Conservation (phyloP, 1,140 invertebrate genomes). For the Drosophila ironensis region DNA sequence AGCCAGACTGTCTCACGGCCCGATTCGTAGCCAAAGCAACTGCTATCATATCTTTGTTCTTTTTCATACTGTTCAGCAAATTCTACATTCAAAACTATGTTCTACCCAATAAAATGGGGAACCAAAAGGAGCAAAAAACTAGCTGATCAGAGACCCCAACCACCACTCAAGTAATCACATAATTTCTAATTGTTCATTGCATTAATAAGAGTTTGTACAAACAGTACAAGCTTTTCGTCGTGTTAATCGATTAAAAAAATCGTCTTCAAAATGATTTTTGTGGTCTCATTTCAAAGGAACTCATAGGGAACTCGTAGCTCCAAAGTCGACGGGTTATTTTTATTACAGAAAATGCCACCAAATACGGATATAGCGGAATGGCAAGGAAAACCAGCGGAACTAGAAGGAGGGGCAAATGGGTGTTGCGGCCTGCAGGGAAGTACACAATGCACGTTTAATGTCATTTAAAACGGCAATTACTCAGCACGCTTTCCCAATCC, state of each 20-base stretch:
- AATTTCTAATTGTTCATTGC: not conserved
- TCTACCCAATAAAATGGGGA: not conserved
- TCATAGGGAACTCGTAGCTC: no score
- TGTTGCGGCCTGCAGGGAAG: not conserved
- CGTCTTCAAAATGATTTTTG: not conserved
- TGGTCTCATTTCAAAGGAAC: no score
- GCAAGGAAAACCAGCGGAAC: not conserved
- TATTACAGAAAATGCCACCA: not conserved
- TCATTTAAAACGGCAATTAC: slow-evolving; percentile 78
- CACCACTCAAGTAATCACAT: no score
- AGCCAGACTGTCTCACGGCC: slow-evolving; percentile 84
- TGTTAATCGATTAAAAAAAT: not conserved
- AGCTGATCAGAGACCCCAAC: no score
- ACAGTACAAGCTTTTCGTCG: no score
- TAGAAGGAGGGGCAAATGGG: not conserved
- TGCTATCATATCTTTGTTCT: not conserved
- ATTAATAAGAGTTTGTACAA: not conserved
- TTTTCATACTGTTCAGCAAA: slow-evolving; percentile 7
- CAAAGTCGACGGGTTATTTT: not conserved
- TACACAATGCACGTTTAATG: slow-evolving; percentile 67
- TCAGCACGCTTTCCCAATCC: slow-evolving; percentile 73
- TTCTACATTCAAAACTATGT: slow-evolving; percentile 16
- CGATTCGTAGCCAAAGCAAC: not conserved
- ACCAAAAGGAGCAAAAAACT: not conserved
- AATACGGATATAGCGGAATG: not conserved